phyloP scores from a whole-genome alignment of 2,113 vertebrate genomes.

The Micronycteris hirsuta region DNA sequence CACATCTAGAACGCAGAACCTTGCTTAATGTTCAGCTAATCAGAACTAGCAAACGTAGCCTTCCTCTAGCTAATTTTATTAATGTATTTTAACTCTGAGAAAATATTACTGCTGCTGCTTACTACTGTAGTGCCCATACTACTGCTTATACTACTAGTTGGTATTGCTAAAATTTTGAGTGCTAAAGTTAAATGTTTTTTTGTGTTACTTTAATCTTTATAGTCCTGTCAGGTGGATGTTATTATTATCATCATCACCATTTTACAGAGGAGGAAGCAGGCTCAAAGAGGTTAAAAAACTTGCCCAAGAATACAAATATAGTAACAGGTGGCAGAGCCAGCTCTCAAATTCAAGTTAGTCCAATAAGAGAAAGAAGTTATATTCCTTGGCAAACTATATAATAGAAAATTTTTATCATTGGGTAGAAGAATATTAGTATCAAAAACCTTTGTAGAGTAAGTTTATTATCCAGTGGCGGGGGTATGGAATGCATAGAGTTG shows the following conservation, averaged over 20 bases:
- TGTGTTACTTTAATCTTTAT: slow-evolving; percentile 19
- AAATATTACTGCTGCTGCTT: not conserved
- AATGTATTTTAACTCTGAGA: not conserved
- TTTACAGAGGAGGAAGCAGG: slow-evolving; percentile 58
- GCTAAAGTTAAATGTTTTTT: not conserved
- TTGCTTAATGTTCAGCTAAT: slow-evolving; percentile 30
- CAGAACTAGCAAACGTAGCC: not conserved
- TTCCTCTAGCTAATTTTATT: slow-evolving; percentile 14
- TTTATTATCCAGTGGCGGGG: not conserved
- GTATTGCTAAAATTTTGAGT: slow-evolving; percentile 21
- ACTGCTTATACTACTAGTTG: not conserved
- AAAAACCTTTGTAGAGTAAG: not conserved
- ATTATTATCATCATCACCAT: not conserved
- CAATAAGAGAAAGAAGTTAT: not conserved
- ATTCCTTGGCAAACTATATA: not conserved
- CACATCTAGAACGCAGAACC: not conserved
- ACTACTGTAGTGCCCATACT: not conserved
- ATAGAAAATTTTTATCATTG: not conserved
- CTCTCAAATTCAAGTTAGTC: slow-evolving; percentile 26
- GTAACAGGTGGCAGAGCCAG: slow-evolving; percentile 37
- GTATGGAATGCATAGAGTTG: not conserved
- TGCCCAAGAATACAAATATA: slow-evolving; percentile 69
- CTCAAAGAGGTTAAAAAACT: slow-evolving; percentile 73
- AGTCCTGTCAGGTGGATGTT: slow-evolving; percentile 41
- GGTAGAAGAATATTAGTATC: not conserved